phyloP scores from a whole-genome alignment of 2,113 vertebrate genomes.

The Axis porcinus region DNA sequence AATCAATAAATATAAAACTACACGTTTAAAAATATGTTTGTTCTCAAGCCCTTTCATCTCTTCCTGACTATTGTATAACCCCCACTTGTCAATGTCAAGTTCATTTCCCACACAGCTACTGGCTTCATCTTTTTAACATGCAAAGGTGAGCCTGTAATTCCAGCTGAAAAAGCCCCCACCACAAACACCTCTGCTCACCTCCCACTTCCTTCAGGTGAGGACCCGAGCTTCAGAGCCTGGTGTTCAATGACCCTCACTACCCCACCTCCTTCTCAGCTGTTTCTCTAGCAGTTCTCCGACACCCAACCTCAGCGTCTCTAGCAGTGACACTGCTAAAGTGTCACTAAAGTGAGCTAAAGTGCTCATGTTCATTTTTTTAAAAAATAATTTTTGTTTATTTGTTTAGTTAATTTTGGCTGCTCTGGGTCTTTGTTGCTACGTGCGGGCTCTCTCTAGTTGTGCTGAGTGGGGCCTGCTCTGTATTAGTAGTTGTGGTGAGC shows the following conservation, averaged over 20 bases:
- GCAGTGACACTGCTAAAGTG: no score
- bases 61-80: accelerated
- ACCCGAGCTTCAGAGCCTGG: accelerated
- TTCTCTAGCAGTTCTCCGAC: neutral
- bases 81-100: no score
- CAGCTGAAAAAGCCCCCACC: accelerated
- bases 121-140: neutral
- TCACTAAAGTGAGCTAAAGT: no score
- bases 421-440: neutral
- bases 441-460: neutral
- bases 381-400: neutral
- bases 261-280: neutral
- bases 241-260: accelerated
- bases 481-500: neutral
- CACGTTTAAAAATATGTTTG: neutral
- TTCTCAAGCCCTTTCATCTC: neutral
- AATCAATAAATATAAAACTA: neutral
- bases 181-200: neutral
- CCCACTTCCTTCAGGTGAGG: accelerated
- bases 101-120: neutral
- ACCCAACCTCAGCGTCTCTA: neutral
- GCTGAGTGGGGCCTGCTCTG: neutral
- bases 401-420: neutral
- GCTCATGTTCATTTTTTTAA: neutral
- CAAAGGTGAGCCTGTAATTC: neutral